A percentile compares a stretch with the other conserved stretches of the same genome.
Evolutionary conservation across 1,140 invertebrate genomes (phyloP).

Genomic region (Amphibalanus amphitrite): DNA sequence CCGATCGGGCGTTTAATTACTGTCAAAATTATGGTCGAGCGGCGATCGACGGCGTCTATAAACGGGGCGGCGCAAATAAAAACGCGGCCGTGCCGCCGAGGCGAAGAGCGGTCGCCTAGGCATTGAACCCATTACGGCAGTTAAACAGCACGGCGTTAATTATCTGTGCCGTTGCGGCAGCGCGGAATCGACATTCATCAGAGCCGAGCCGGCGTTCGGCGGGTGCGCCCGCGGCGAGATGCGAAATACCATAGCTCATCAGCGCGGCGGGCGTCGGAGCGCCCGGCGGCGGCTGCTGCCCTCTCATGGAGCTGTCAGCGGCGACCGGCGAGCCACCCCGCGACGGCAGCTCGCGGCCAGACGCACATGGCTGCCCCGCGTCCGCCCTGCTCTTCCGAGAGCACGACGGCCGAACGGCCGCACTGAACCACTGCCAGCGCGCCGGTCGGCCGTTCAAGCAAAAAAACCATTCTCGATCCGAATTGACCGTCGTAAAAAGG

Average conservation of each 20-base stretch:
- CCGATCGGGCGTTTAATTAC: no score
- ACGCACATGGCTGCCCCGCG: not conserved
- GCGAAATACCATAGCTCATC: constrained; percentile 1
- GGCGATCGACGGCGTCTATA: no score
- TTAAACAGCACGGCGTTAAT: not conserved
- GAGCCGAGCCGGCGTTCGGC: no score
- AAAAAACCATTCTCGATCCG: not conserved
- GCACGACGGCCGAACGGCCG: no score
- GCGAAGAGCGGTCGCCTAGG: no score
- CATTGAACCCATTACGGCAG: not conserved
- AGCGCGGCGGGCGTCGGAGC: not conserved
- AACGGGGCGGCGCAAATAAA: no score
- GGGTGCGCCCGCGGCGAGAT: not conserved
- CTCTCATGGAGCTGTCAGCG: not conserved
- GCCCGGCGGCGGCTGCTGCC: no score
- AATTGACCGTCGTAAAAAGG: not conserved
- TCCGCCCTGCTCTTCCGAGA: no score
- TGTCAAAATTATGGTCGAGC: no score
- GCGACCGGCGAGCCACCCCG: no score
- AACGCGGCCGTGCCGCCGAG: no score
- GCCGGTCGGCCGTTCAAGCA: not conserved
- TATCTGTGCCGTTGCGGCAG: not conserved
- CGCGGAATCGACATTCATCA: not conserved
- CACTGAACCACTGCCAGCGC: not conserved
- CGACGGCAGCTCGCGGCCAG: no score